Base-by-base conservation (phyloP, 2,888 invertebrate species). In the Yponomeuta evonymella region DNA sequence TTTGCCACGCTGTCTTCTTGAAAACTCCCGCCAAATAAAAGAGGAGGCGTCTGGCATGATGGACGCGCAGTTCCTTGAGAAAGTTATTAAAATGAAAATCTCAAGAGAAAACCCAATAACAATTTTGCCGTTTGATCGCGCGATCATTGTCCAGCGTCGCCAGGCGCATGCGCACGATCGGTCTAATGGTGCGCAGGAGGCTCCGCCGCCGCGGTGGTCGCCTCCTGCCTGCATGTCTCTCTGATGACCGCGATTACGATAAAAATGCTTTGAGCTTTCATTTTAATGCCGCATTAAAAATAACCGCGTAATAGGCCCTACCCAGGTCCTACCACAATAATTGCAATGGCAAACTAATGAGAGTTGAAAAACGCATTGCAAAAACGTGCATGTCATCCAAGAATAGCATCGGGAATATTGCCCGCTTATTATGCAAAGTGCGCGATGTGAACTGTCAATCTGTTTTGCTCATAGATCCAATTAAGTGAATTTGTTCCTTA, bases 211-310 rank as follows among this genome's bases (percentile, higher is more conserved):
- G 15, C 63, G 36, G 67, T 62, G 48, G 62, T 67, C 51, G 43
- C 69, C 15, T 58, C 51, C 51, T 51, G 48, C 2, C 30, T 30
- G 29, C 30, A 29, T 70, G 67, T 48, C 36, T 48, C 70, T 79
- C 78, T 82, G 81, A 83, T 84, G 84, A 79, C 82, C 74, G 72
- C 82, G 81, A 86, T 86, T 85, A 86, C 80, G 79, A 84, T 85
- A 85, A 86, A 84, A 85, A 83, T 80, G 77, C 76, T 72, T 75
- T 75, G 76, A 74, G 76, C 81, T 83, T 83, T 84, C 80, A 78
- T 81, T 83, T 83, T 83, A 82, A 83, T 83, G 76, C 76, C 76
- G 76, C 76, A 77, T 83, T 81, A 82, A 85, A 87, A 84, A 85
- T 84, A 86, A 81, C 81, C 78, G 74, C 78, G 79, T 82, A 83